Evolutionary conservation across 64 coral and sea anemone species (phyloP).

Genomic region (Dendrophyllia cribrosa): DNA sequence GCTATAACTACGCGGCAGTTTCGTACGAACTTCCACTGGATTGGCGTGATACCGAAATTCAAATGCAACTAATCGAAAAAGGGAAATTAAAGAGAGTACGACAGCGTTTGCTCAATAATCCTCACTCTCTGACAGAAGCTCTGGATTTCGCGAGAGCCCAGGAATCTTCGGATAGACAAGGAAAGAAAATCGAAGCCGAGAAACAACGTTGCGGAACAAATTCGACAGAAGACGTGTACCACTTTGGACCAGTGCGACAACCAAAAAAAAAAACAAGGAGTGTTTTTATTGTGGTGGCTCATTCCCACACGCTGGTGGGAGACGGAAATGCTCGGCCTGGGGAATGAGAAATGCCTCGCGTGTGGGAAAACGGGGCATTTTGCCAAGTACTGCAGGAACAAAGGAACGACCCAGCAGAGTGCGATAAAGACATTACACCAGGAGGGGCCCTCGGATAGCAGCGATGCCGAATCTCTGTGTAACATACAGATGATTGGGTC

Average conservation of each 20-base stretch:
- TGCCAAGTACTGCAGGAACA: too few species aligned
- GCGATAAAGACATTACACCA: too few species aligned
- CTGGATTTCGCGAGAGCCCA: conserved; percentile 7
- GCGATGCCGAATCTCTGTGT: background rate
- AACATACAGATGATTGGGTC: background rate
- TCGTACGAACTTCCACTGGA: background rate
- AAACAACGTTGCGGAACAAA: background rate
- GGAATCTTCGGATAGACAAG: conserved; percentile 14
- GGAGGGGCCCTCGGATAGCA: too few species aligned
- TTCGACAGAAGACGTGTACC: too few species aligned
- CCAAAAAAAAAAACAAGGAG: too few species aligned
- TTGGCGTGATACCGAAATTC: conserved; percentile 1
- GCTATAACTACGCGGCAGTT: background rate
- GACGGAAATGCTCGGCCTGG: too few species aligned
- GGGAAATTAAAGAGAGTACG: conserved; percentile 7
- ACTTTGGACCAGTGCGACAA: too few species aligned
- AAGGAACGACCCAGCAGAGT: too few species aligned
- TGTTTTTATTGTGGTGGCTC: too few species aligned
- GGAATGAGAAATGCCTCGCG: too few species aligned
- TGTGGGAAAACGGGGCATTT: too few species aligned
- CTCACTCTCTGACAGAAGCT: background rate
- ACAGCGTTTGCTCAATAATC: background rate
- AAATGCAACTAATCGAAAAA: conserved; percentile 14
- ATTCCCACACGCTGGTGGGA: too few species aligned
- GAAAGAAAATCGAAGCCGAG: background rate